These are phyloP conservation scores for Diarsia rubi DNA, from an alignment of 2,888 invertebrate species.

Conservation along the genomic window DNA sequence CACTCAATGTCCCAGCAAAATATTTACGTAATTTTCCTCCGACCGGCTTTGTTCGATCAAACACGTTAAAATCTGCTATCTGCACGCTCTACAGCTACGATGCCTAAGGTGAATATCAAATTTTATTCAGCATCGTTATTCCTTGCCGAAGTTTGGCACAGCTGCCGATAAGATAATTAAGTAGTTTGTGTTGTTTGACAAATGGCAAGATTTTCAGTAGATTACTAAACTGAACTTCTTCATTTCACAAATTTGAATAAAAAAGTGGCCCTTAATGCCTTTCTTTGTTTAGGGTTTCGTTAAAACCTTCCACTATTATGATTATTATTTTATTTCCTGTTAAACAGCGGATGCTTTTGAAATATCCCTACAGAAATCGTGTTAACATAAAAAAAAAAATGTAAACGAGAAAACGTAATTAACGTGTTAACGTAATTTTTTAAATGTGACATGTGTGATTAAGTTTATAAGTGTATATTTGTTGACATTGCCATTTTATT, in stretches of 20 bases:
- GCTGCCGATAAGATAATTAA: slow-evolving; percentile 45
- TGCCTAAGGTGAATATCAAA: slow-evolving; percentile 48
- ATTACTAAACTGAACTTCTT: slow-evolving; percentile 11
- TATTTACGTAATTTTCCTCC: slow-evolving; percentile 80
- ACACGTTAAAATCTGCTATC: slow-evolving; percentile 62
- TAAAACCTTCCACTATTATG: not conserved
- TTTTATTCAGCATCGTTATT: slow-evolving; percentile 51
- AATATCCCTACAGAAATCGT: slow-evolving; percentile 11
- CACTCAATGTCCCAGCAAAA: slow-evolving; percentile 81
- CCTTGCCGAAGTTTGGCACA: slow-evolving; percentile 41
- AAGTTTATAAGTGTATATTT: no score
- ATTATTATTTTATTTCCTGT: slow-evolving; percentile 30
- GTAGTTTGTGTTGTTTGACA: slow-evolving; percentile 39
- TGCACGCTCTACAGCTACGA: slow-evolving; percentile 25
- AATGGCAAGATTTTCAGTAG: slow-evolving; percentile 10
- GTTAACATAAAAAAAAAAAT: slow-evolving; percentile 7
- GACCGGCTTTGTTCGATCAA: slow-evolving; percentile 68
- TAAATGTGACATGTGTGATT: no score
- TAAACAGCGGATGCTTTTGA: slow-evolving; percentile 7
- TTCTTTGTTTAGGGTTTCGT: slow-evolving; percentile 9
- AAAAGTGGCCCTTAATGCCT: not conserved
- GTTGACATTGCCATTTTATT: no score
- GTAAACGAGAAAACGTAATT: no score
- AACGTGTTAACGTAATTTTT: no score
- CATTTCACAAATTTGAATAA: not conserved